Percentiles rank a stretch among this genome's conserved stretches.
Evolutionary conservation across 2,888 invertebrate species (phyloP).

Genomic region (Girardia tigrina): DNA sequence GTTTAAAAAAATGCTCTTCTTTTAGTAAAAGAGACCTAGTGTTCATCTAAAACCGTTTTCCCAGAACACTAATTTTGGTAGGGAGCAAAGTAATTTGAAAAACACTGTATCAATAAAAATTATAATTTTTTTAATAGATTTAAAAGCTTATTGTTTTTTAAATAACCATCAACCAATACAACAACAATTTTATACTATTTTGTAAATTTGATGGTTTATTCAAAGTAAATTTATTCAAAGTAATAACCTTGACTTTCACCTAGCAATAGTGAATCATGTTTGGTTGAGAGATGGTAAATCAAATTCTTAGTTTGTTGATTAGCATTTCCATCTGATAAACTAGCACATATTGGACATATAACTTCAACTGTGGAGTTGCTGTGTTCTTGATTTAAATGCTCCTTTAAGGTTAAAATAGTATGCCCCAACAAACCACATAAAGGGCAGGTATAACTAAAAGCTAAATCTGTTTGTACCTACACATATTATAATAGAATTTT

Average conservation of each 20-base stretch:
- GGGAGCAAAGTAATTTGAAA: too few relatives aligned
- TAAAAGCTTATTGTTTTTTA: too few relatives aligned
- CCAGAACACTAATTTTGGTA: too few relatives aligned
- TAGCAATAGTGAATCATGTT: not conserved
- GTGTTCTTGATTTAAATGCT: conserved; percentile 28
- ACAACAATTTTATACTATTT: too few relatives aligned
- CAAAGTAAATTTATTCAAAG: too few relatives aligned
- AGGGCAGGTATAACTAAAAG: conserved; percentile 69
- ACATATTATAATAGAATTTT: not conserved
- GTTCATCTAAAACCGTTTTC: too few relatives aligned
- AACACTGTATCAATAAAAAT: too few relatives aligned
- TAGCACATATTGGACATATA: conserved; percentile 35
- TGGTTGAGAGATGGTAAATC: not conserved
- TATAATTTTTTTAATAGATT: too few relatives aligned
- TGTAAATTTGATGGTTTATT: too few relatives aligned
- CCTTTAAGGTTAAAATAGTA: conserved; percentile 63
- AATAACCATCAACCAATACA: too few relatives aligned
- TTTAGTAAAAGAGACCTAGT: too few relatives aligned
- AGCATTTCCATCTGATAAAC: conserved; percentile 29
- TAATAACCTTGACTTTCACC: not conserved
- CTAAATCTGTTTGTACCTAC: not conserved
- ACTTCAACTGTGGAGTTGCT: conserved; percentile 11
- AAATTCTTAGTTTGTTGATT: conserved; percentile 30
- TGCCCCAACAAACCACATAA: conserved; percentile 91
- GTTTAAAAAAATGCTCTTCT: too few relatives aligned